Conservation (phyloP, 2,888 invertebrate genomes). For the Villa cingulata region DNA sequence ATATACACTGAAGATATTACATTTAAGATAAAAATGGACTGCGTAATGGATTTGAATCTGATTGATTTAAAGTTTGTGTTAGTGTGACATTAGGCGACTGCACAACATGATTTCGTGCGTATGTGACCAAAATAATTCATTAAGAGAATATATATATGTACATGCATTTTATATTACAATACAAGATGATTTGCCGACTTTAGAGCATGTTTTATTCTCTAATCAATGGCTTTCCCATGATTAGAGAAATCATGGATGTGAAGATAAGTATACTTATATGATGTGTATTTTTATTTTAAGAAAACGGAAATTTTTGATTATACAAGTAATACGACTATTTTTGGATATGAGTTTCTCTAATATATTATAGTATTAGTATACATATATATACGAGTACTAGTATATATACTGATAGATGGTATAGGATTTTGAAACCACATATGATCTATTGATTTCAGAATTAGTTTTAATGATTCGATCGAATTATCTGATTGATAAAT, state of each 20-base stretch:
- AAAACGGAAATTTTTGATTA: not conserved
- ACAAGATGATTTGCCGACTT: slow-evolving; percentile 5
- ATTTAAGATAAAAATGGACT: too few species aligned
- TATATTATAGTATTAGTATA: too few species aligned
- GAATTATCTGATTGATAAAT: too few species aligned
- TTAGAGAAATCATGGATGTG: slow-evolving; percentile 1
- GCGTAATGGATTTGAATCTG: slow-evolving; percentile 1
- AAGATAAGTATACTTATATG: not conserved
- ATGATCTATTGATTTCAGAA: too few species aligned
- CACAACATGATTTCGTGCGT: slow-evolving; percentile 11
- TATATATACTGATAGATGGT: not conserved
- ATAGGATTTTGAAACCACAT: too few species aligned
- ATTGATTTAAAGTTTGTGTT: slow-evolving; percentile 11
- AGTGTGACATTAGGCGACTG: slow-evolving; percentile 10
- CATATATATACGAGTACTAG: too few species aligned
- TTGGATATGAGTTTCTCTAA: too few species aligned
- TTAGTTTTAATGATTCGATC: too few species aligned
- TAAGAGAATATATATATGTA: too few species aligned
- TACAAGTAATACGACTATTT: not conserved
- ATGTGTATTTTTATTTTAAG: too few species aligned
- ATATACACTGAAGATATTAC: too few species aligned
- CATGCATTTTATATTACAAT: not conserved
- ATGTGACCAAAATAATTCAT: slow-evolving; percentile 13
- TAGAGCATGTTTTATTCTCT: slow-evolving; percentile 1
- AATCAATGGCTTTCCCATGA: slow-evolving; percentile 9